Evolutionary conservation across 2,797 vertebrate species (phyloP).

Genomic region (Oreochromis grahami): DNA sequence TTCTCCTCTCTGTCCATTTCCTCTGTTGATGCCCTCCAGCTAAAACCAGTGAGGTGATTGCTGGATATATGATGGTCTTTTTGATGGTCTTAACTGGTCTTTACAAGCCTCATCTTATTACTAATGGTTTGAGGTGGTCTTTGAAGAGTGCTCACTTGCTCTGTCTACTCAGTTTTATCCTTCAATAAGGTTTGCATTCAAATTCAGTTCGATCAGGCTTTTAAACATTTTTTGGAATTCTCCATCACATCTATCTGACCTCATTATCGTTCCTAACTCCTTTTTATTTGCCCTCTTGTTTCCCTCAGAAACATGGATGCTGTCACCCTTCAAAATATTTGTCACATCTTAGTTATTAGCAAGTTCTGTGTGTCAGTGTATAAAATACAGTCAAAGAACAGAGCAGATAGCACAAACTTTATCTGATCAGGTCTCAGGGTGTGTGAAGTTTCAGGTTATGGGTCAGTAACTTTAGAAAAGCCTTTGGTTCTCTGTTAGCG

Average conservation of each 20-base stretch:
- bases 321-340: background rate
- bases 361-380: rapidly evolving
- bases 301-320: background rate
- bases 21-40: background rate
- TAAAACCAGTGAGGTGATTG: background rate
- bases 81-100: background rate
- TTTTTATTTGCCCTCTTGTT: background rate
- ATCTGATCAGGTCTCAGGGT: background rate
- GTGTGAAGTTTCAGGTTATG: background rate
- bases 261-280: rapidly evolving
- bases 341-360: background rate
- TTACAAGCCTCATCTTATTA: background rate
- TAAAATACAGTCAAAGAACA: background rate
- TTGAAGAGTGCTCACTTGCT: background rate
- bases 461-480: background rate
- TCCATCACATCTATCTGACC: background rate
- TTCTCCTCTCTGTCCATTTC: background rate
- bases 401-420: background rate
- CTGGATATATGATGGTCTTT: background rate
- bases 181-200: background rate
- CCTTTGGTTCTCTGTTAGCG: rapidly evolving
- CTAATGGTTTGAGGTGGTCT: background rate
- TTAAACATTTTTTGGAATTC: background rate
- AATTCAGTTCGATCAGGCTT: background rate
- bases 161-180: rapidly evolving